Base-by-base conservation (phyloP, 2,113 vertebrate genomes). In the Sylvia atricapilla region DNA sequence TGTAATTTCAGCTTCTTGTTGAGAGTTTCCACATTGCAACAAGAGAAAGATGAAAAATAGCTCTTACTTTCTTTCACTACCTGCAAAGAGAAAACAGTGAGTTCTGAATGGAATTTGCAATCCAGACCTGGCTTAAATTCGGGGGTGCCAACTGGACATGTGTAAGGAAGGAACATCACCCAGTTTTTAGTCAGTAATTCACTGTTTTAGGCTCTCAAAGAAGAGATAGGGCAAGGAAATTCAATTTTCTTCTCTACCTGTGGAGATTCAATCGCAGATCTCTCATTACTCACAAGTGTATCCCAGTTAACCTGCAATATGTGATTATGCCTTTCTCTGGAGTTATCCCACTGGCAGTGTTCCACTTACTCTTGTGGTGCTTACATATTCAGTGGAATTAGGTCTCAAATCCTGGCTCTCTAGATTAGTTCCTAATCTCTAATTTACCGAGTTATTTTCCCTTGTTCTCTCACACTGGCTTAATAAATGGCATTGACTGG, bases 401-500 rank as follows among this genome's bases (percentile, higher is more conserved):
- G 28, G 15, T 74, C 18, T 67, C 44, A 74, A 70, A 81, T 81
- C 39, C 46, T 67, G 35, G 13, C 11, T 30, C 59, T 70, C 46
- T 11, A 53, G 37, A 47, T 77, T 44, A 49, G 10, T 9, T 93
- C 47, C 55, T 55, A 89, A 87, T 84, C 33, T 43, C 25, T 67
- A 81, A 84, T 94, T 95, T 84, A 74, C 30, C 25, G 46, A 75
- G 39, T 59, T 84, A 67, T 91, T 93, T 93, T 39, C 47, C 20
- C 33, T 78, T 59, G 6, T 75, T 81, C 46, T 91, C 52, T 91
- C 72, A 50, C 28, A 24, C 8, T 81, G 56, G 4, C 5, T 87
- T 75, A 93, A 78, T 67, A 87, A 89, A 69, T 52, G 63, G 21
- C 21, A 75, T 39, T 0, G 1, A 21, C 28, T 47, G 52, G 35